Evolutionary conservation across 2,113 vertebrate genomes (phyloP).

Genomic region (Lepus americanus): DNA sequence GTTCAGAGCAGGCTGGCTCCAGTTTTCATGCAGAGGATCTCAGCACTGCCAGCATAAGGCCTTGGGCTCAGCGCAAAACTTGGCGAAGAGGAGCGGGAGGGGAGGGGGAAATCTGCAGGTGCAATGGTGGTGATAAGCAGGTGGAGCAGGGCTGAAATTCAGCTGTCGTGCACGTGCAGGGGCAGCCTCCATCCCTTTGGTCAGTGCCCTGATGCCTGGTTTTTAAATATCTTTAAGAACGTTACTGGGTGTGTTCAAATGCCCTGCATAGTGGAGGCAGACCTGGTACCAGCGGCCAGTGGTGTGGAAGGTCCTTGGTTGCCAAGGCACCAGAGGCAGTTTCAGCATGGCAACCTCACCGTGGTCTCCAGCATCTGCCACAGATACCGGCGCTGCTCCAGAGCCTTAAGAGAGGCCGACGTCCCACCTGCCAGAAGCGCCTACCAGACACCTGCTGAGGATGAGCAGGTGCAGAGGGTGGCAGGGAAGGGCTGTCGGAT

Average conservation of each 20-base stretch:
- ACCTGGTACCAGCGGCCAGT: rapidly evolving
- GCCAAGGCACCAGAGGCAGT: background rate
- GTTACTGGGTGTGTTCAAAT: background rate
- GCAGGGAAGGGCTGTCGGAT: background rate
- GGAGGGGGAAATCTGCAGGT: background rate
- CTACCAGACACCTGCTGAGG: background rate
- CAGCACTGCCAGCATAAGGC: background rate
- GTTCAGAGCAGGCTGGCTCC: background rate
- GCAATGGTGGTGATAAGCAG: rapidly evolving
- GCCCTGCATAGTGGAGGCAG: background rate
- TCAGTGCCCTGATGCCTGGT: background rate
- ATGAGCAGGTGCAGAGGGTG: background rate
- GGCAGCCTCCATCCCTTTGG: background rate
- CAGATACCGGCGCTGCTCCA: rapidly evolving
- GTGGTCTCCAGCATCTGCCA: background rate
- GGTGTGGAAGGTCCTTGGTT: too few relatives aligned
- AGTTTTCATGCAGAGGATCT: background rate
- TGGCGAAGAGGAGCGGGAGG: background rate
- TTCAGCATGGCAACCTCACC: background rate
- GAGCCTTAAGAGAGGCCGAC: background rate
- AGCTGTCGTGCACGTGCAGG: too few relatives aligned
- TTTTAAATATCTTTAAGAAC: background rate
- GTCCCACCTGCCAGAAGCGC: background rate
- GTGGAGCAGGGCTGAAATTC: too few relatives aligned
- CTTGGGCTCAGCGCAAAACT: background rate